Base-by-base conservation (phyloP, 1,140 invertebrate genomes). In the Scaptomyza graminum region DNA sequence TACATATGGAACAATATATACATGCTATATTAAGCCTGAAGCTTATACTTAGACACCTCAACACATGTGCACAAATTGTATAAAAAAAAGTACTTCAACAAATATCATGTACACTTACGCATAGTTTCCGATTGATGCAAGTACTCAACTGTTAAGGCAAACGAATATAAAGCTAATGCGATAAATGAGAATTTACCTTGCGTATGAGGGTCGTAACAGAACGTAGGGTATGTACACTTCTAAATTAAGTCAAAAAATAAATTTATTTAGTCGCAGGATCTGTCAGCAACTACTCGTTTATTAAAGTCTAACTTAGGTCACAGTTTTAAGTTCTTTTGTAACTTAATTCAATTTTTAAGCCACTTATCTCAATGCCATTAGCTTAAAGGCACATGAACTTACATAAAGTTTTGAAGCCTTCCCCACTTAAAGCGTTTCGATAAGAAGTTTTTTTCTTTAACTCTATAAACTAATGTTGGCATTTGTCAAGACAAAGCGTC, bases 131-230 rank as follows among this genome's bases (percentile, higher is more conserved):
- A n/a, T 60, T 76, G 66, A 76, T 76, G 63, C 60, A 63, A 46
- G 47, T 61, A 74, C 81, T 85, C 65, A 63, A 69, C 60, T 57
- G 55, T 59, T 65, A 50, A 69, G 16, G 28, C 78, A 73, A 82
- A 78, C 69, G 43, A 66, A 52, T 56, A 31, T n/a, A 60, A 79
- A 44, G 60, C 46, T 41, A 34, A 34, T 63, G 67, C 49, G 67
- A 59, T n/a, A 49, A 37, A 47, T 34, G 44, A 1, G 1, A 54
- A 13, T 37, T 5, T 16, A 16, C 37, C 51, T 73, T 76, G 25
- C 37, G 1, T 28, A n/a, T 47, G 15, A 37, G 28, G 28, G 28
- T 31, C 18, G 18, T 3, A 22, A 22, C 18, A 22, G 18, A 22
- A 22, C 18, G 18, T 3, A 1, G 18, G 18, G 18, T 22, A 22